Percentiles rank a stretch among this genome's conserved stretches.
Evolutionary conservation across 2,113 vertebrate genomes (phyloP).

Genomic region (Pionites leucogaster): DNA sequence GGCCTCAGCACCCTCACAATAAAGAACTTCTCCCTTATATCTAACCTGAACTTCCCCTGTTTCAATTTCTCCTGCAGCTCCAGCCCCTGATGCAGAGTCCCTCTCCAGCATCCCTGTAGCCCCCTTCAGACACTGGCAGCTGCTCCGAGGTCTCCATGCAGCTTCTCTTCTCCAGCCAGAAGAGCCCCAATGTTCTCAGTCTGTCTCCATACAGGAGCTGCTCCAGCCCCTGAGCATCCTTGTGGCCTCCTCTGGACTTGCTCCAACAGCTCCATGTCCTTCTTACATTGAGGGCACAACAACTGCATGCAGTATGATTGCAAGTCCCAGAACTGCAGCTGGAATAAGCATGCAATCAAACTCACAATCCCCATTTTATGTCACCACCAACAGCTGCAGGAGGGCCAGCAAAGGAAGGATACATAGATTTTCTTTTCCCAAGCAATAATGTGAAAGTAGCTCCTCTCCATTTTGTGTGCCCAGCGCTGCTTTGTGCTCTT

Average conservation of each 20-base stretch:
- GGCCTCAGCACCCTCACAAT: too few relatives aligned
- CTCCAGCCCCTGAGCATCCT: background rate
- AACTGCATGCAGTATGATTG: fast-evolving
- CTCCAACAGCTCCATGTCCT: background rate
- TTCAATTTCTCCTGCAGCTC: too few relatives aligned
- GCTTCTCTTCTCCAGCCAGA: background rate
- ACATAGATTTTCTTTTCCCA: background rate
- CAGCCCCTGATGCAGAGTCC: too few relatives aligned
- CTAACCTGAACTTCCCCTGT: too few relatives aligned
- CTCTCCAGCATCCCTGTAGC: background rate
- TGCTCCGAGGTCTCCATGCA: background rate
- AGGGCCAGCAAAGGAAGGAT: background rate
- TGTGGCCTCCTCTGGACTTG: too few relatives aligned
- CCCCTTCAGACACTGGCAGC: background rate
- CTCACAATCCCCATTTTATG: background rate
- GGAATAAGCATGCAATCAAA: background rate
- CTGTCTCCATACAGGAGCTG: background rate
- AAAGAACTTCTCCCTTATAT: too few relatives aligned
- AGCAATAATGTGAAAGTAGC: background rate
- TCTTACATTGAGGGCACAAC: background rate
- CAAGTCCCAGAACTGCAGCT: background rate
- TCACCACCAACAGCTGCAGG: background rate
- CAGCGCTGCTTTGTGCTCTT: background rate
- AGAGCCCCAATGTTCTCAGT: background rate
- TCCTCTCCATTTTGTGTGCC: background rate